A percentile compares a stretch with the other conserved stretches of the same genome.
phyloP scores from a whole-genome alignment of 2,888 invertebrate species.

The Cosmorhoe ocellata region DNA sequence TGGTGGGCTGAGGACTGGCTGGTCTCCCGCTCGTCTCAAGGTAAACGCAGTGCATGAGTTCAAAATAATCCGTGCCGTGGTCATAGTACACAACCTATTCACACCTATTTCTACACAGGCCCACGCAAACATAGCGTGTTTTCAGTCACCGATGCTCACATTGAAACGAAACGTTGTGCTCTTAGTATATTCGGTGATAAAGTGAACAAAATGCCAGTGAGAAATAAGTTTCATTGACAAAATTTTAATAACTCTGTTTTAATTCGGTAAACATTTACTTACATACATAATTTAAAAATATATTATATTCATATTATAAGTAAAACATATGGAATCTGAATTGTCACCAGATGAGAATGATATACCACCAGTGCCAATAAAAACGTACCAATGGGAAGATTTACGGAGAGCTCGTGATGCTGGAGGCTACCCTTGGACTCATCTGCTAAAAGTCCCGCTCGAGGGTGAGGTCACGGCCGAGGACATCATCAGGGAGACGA shows the following conservation, averaged over 20 bases:
- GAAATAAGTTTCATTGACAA: slow-evolving; percentile 34
- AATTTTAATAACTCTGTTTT: slow-evolving; percentile 26
- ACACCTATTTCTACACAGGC: slow-evolving; percentile 80
- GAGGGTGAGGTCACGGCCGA: slow-evolving; percentile 76
- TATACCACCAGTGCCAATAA: slow-evolving; percentile 86
- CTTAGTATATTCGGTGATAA: slow-evolving; percentile 71
- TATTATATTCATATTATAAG: slow-evolving; percentile 43
- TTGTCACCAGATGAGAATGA: slow-evolving; percentile 77
- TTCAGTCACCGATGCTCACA: slow-evolving; percentile 74
- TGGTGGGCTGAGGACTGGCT: slow-evolving; percentile 53
- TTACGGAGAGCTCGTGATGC: slow-evolving; percentile 85
- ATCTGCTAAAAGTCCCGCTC: slow-evolving; percentile 86
- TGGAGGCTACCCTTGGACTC: slow-evolving; percentile 92
- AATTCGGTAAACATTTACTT: slow-evolving; percentile 11
- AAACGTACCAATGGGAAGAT: slow-evolving; percentile 93
- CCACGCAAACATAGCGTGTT: slow-evolving; percentile 78
- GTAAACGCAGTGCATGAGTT: slow-evolving; percentile 69
- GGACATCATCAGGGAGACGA: slow-evolving; percentile 74
- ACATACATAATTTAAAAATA: slow-evolving; percentile 13
- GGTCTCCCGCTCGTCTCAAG: slow-evolving; percentile 64
- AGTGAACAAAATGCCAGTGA: slow-evolving; percentile 62
- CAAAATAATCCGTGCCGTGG: slow-evolving; percentile 69
- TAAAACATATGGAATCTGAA: slow-evolving; percentile 80
- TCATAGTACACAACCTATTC: slow-evolving; percentile 77
- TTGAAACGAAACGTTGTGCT: slow-evolving; percentile 80